phyloP scores from a whole-genome alignment of 2,888 invertebrate genomes.

The Acronicta leporina region DNA sequence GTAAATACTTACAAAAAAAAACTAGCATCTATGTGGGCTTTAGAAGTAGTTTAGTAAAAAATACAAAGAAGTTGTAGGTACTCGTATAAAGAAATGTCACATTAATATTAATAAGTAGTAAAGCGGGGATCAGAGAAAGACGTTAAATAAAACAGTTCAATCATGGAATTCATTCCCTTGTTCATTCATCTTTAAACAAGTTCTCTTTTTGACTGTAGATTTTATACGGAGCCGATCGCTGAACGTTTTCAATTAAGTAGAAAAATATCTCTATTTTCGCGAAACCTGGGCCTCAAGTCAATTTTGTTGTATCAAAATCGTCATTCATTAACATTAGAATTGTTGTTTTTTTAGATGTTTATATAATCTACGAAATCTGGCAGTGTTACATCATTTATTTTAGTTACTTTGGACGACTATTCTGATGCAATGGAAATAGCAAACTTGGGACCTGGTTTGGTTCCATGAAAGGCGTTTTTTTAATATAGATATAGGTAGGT shows the following conservation, averaged over 20 bases:
- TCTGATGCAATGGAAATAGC: too few species aligned
- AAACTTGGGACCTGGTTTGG: too few species aligned
- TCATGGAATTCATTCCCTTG: slow-evolving; percentile 27
- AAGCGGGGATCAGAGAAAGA: slow-evolving; percentile 15
- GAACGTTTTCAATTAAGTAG: not conserved
- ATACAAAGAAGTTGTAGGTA: too few species aligned
- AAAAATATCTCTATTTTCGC: not conserved
- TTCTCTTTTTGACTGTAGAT: slow-evolving; percentile 4
- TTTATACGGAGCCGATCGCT: slow-evolving; percentile 3
- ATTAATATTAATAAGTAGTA: slow-evolving; percentile 16
- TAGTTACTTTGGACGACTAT: too few species aligned
- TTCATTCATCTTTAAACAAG: slow-evolving; percentile 17
- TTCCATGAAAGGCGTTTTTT: too few species aligned
- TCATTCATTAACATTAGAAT: too few species aligned
- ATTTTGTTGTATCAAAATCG: too few species aligned
- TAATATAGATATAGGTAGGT: too few species aligned
- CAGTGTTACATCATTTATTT: too few species aligned
- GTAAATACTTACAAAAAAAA: not conserved
- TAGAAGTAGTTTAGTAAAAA: not conserved
- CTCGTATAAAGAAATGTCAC: slow-evolving; percentile 5
- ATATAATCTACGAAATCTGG: too few species aligned
- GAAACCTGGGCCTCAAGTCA: too few species aligned
- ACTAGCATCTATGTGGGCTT: slow-evolving; percentile 1
- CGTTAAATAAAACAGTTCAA: slow-evolving; percentile 19
- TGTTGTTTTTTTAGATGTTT: too few species aligned